phyloP scores from a whole-genome alignment of 2,113 vertebrate species.

The Dicentrarchus labrax region DNA sequence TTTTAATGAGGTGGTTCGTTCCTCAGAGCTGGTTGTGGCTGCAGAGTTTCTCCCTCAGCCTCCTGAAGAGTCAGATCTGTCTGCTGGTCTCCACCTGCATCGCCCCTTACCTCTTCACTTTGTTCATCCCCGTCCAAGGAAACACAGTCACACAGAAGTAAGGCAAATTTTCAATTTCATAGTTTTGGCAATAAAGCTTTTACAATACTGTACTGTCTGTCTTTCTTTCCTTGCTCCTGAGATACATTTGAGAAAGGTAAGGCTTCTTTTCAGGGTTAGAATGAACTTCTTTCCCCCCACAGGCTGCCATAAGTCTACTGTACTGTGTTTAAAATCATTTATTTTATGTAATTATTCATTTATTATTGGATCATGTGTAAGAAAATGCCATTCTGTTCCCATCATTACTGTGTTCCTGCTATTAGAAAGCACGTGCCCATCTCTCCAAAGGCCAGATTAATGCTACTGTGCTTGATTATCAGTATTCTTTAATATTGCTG shows the following conservation, averaged over 20 bases:
- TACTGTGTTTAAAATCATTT: background rate
- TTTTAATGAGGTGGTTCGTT: background rate
- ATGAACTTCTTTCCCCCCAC: background rate
- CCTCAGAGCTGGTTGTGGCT: constrained; percentile 88
- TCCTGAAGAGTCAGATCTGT: constrained; percentile 88
- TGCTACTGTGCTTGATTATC: background rate
- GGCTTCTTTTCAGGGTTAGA: constrained; percentile 21
- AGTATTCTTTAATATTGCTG: too few species aligned
- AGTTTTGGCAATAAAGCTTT: background rate
- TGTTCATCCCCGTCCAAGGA: constrained; percentile 90
- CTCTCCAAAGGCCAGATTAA: background rate
- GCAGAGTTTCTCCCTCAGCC: constrained; percentile 80
- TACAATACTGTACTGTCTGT: constrained; percentile 11
- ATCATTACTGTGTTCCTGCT: background rate
- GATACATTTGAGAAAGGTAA: constrained; percentile 51
- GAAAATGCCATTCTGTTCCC: background rate
- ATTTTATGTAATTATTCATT: too few species aligned
- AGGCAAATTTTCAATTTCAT: constrained; percentile 54
- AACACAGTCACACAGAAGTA: constrained; percentile 87
- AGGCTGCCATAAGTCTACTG: background rate
- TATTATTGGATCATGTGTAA: background rate
- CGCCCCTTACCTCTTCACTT: constrained; percentile 91
- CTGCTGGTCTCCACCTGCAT: constrained; percentile 91
- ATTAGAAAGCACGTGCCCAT: background rate
- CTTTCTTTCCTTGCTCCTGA: constrained; percentile 51